Evolutionary conservation across 2,113 vertebrate species (phyloP).

Genomic region (Eulemur rufifrons): DNA sequence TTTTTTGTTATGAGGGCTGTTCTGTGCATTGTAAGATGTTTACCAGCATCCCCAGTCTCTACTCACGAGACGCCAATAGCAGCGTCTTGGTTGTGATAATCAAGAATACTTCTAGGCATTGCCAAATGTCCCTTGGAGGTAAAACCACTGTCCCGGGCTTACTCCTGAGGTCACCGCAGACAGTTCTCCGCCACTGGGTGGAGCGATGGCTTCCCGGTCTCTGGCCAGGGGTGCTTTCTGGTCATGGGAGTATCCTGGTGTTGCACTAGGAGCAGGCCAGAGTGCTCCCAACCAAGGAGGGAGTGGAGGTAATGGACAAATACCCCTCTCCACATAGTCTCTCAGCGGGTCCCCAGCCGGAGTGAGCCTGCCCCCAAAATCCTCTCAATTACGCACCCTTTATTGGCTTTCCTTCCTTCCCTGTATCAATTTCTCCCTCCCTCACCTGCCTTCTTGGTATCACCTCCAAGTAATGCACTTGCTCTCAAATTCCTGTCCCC

Average conservation of each 20-base stretch:
- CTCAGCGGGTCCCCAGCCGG: too few relatives aligned
- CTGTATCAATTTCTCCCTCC: background rate
- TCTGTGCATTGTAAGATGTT: background rate
- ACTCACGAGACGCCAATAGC: background rate
- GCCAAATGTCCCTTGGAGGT: background rate
- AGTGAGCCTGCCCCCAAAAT: fast-evolving
- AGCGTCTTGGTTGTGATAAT: background rate
- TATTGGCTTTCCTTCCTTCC: background rate
- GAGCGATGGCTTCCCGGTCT: background rate
- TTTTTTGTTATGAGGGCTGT: background rate
- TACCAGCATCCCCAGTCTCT: background rate
- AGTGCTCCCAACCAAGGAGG: too few relatives aligned
- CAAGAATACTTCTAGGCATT: background rate
- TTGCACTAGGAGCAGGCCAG: background rate
- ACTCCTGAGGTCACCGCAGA: background rate
- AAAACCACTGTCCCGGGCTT: background rate
- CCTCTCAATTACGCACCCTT: fast-evolving
- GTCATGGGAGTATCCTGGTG: background rate
- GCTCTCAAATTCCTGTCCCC: background rate
- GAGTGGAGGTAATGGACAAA: too few relatives aligned
- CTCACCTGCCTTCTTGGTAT: background rate
- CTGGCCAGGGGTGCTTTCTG: background rate
- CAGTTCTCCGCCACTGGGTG: background rate
- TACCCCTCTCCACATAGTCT: fast-evolving
- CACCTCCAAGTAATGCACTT: background rate